Percentiles rank a stretch among this genome's conserved stretches.
Conservation (phyloP, 2,113 vertebrate genomes). For the Eulacestoma nigropectus region DNA sequence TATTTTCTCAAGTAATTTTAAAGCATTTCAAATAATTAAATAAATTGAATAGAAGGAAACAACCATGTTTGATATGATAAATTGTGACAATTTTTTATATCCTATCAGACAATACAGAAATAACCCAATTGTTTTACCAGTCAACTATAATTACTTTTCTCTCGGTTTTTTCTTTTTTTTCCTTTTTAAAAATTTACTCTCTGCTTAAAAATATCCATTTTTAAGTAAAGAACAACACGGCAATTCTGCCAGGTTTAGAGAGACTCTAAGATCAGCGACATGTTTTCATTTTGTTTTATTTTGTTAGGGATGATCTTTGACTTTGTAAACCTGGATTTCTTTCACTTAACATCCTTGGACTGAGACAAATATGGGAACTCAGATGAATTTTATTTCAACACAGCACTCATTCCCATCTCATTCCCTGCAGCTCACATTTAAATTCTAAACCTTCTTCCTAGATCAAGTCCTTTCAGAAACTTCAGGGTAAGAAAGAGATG, state of each 20-base stretch:
- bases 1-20: neutral
- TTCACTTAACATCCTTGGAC: neutral
- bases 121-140: neutral
- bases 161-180: neutral
- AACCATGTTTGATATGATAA: neutral
- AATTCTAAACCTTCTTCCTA: neutral
- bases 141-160: neutral
- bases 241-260: neutral
- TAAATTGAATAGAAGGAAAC: neutral
- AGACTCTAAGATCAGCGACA: neutral
- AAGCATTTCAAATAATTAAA: neutral
- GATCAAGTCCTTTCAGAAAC: neutral
- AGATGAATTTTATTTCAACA: neutral
- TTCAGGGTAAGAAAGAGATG: neutral
- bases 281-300: neutral
- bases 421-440: neutral
- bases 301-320: neutral
- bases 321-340: neutral
- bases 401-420: neutral
- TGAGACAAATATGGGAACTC: neutral
- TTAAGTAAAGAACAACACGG: neutral
- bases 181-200: neutral
- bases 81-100: neutral
- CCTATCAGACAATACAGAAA: neutral
- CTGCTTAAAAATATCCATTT: neutral